These are phyloP conservation scores for Hemicrepidius hirtus DNA, from an alignment of 2,888 invertebrate species.

Conservation along the genomic window DNA sequence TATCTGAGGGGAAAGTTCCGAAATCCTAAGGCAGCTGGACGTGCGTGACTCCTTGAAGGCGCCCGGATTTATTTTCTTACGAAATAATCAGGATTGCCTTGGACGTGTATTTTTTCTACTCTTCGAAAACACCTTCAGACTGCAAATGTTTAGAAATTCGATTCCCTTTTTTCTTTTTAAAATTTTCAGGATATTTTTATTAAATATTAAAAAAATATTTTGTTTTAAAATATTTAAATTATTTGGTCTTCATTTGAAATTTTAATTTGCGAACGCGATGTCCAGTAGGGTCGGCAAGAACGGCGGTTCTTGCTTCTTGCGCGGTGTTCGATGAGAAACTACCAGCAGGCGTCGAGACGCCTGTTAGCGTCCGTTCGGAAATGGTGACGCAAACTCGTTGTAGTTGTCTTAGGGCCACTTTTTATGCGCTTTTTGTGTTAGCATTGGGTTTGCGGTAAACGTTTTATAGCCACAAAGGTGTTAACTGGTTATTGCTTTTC, in stretches of 20 bases:
- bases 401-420: conserved; percentile 20
- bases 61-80: conserved; percentile 7
- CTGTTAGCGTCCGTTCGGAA: conserved; percentile 37
- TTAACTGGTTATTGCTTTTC: neutral
- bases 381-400: conserved; percentile 43
- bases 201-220: too few species aligned
- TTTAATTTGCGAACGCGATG: neutral
- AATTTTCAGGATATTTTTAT: too few species aligned
- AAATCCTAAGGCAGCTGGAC: neutral
- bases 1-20: neutral
- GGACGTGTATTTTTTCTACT: too few species aligned
- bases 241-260: neutral
- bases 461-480: conserved; percentile 1
- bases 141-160: too few species aligned
- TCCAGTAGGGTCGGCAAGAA: neutral
- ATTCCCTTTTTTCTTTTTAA: too few species aligned
- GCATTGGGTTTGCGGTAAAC: conserved; percentile 4
- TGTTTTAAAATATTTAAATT: neutral
- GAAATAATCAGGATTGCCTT: neutral
- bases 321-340: conserved; percentile 38
- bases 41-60: conserved; percentile 8
- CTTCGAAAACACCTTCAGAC: too few species aligned
- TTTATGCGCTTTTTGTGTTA: conserved; percentile 17
- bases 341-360: conserved; percentile 39
- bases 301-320: conserved; percentile 34